Evolutionary conservation across 92 coral and sea anemone genomes (phyloP).

Genomic region (Phenganax subtilis): DNA sequence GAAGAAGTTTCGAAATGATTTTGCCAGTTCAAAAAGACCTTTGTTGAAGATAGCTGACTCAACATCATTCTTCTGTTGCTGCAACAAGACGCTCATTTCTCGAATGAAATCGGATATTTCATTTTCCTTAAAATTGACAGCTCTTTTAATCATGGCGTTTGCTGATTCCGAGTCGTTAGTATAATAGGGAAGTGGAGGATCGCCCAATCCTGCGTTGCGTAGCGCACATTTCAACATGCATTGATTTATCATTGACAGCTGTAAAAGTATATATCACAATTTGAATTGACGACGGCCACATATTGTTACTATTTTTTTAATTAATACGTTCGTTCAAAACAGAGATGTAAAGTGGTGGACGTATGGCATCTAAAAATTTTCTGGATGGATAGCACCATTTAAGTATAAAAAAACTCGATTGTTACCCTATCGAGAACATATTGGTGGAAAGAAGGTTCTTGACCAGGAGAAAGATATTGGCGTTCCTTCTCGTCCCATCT

Average conservation of each 20-base stretch:
- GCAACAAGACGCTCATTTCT: background rate
- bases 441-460: background rate
- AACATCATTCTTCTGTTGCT: slow-evolving; percentile 4
- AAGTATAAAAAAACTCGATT: background rate
- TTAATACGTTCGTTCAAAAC: background rate
- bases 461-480: background rate
- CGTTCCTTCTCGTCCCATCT: background rate
- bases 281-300: background rate
- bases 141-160: background rate
- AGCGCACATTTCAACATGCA: background rate
- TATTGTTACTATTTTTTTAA: background rate
- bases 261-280: background rate
- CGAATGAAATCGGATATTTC: background rate
- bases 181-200: background rate
- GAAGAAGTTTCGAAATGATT: background rate
- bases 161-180: background rate
- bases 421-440: background rate
- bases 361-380: background rate
- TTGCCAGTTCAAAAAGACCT: background rate
- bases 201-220: background rate
- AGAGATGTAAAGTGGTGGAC: background rate
- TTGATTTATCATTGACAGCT: background rate
- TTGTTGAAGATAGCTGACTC: slow-evolving; percentile 10
- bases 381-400: background rate
- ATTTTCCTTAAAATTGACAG: background rate